Conservation (phyloP, 2,113 vertebrate species). For the Muntiacus reevesi region DNA sequence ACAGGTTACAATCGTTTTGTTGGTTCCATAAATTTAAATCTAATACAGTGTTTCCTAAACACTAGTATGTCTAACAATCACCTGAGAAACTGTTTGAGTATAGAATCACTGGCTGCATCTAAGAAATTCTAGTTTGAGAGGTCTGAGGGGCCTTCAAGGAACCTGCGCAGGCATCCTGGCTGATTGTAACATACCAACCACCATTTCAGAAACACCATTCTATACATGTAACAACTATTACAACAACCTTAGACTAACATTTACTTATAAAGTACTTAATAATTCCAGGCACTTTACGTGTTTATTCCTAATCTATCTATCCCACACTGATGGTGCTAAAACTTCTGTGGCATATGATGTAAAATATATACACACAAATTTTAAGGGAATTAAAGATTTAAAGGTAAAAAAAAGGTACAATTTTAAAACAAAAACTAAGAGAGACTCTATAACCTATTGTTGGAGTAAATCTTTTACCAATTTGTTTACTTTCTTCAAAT, state of each 20-base stretch:
- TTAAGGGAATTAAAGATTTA: neutral
- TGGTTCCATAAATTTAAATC: neutral
- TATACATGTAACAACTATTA: neutral
- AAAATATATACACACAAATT: neutral
- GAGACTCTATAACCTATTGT: neutral
- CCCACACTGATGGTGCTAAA: neutral
- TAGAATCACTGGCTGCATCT: neutral
- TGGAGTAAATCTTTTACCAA: neutral
- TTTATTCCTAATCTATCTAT: neutral
- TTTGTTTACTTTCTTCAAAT: neutral
- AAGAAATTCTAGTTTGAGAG: neutral
- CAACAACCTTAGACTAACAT: neutral
- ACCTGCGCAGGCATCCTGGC: neutral
- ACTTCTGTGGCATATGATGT: neutral
- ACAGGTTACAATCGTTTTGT: neutral
- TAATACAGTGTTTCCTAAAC: neutral
- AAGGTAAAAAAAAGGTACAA: neutral
- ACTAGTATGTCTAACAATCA: neutral
- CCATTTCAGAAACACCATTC: neutral
- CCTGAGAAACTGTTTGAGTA: neutral
- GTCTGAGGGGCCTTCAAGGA: neutral
- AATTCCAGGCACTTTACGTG: neutral
- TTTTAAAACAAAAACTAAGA: neutral
- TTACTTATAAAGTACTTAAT: neutral
- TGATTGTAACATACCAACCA: neutral